Evolutionary conservation across 1,140 invertebrate genomes (phyloP).

Genomic region (Ceratitis capitata): DNA sequence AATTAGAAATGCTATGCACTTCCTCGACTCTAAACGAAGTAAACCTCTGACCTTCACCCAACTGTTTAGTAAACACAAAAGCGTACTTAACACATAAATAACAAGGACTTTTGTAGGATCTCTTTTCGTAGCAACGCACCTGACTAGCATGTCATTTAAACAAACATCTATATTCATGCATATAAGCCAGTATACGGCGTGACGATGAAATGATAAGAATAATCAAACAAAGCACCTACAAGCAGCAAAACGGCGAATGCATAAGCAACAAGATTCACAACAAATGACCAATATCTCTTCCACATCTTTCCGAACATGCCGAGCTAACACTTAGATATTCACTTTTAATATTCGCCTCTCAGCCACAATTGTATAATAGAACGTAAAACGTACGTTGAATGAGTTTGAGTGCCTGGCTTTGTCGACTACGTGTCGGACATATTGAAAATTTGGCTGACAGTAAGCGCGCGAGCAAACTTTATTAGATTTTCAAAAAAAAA

Average conservation of each 20-base stretch:
- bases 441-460: not conserved
- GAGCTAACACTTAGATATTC: not conserved
- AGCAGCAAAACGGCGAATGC: not conserved
- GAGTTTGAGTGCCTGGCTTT: not conserved
- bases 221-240: not conserved
- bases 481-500: not conserved
- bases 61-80: not conserved
- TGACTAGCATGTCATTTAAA: not conserved
- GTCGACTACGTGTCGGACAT: not conserved
- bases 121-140: not conserved
- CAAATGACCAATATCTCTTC: not conserved
- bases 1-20: too few relatives aligned
- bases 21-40: too few relatives aligned
- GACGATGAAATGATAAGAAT: not conserved
- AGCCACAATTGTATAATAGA: not conserved
- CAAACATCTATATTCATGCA: too few relatives aligned
- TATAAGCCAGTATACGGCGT: not conserved
- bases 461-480: not conserved
- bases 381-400: not conserved
- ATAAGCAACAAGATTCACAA: not conserved
- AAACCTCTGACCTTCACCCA: not conserved
- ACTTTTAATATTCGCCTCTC: not conserved
- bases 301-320: not conserved
- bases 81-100: not conserved
- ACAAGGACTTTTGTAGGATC: not conserved